Evolutionary conservation across 2,888 invertebrate genomes (phyloP).

Genomic region (Melangyna quadrimaculata): DNA sequence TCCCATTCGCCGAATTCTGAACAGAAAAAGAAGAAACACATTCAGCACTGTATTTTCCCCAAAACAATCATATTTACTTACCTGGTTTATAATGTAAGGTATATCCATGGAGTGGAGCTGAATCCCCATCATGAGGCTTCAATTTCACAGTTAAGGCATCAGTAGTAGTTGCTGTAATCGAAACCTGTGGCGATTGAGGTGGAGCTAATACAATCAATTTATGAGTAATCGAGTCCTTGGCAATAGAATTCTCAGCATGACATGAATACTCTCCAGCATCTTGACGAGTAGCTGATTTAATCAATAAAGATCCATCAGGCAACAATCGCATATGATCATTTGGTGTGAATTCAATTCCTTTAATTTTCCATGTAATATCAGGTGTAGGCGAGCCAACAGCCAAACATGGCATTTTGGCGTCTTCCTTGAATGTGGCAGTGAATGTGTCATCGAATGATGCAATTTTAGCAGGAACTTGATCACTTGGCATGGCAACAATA

Average conservation of each 20-base stretch:
- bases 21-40: not conserved
- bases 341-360: slow-evolving; percentile 89
- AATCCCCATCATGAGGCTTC: slow-evolving; percentile 88
- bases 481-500: slow-evolving; percentile 91
- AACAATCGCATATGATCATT: slow-evolving; percentile 92
- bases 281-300: slow-evolving; percentile 92
- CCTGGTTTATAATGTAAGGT: slow-evolving; percentile 94
- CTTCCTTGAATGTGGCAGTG: slow-evolving; percentile 94
- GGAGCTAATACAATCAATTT: slow-evolving; percentile 91
- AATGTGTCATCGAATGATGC: slow-evolving; percentile 97
- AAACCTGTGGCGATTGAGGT: slow-evolving; percentile 89
- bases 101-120: slow-evolving; percentile 95
- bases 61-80: slow-evolving; percentile 46
- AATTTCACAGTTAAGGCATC: slow-evolving; percentile 88
- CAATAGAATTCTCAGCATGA: slow-evolving; percentile 94
- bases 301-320: slow-evolving; percentile 94
- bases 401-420: slow-evolving; percentile 94
- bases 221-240: slow-evolving; percentile 95
- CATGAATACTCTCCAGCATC: slow-evolving; percentile 98
- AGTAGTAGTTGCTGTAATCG: slow-evolving; percentile 88
- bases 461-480: slow-evolving; percentile 92
- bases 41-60: not conserved
- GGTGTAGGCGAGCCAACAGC: slow-evolving; percentile 96
- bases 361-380: slow-evolving; percentile 93
- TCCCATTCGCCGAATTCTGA: slow-evolving; percentile 96